These are phyloP conservation scores for Endomychus coccineus DNA, from an alignment of 2,888 invertebrate species.

Conservation along the genomic window DNA sequence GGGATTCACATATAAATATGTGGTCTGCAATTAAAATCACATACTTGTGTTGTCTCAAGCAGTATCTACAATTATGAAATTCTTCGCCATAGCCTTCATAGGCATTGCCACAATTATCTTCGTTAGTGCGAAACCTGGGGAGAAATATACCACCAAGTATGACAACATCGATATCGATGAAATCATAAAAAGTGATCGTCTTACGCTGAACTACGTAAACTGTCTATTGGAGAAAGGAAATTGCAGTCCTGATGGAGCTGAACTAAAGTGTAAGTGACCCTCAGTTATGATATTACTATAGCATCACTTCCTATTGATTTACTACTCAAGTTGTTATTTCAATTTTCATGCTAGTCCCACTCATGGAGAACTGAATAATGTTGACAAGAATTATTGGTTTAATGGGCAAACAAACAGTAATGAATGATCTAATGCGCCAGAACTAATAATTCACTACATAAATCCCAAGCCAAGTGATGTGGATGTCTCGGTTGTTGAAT, in stretches of 20 bases:
- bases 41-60: too few relatives aligned
- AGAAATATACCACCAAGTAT: conserved; percentile 55
- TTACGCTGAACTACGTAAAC: conserved; percentile 55
- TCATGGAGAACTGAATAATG: too few relatives aligned
- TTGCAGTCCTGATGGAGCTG: conserved; percentile 60
- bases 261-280: conserved; percentile 58
- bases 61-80: conserved; percentile 1
- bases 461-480: too few relatives aligned
- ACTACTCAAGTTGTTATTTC: too few relatives aligned
- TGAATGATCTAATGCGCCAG: too few relatives aligned
- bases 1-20: conserved; percentile 1
- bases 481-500: too few relatives aligned
- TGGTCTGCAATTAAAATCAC: not conserved
- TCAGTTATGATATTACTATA: too few relatives aligned
- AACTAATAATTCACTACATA: too few relatives aligned
- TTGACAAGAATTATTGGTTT: too few relatives aligned
- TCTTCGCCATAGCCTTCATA: not conserved
- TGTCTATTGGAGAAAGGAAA: conserved; percentile 56
- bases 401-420: too few relatives aligned
- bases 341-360: too few relatives aligned
- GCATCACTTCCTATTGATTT: too few relatives aligned
- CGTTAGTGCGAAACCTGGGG: conserved; percentile 11
- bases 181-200: conserved; percentile 55
- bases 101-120: not conserved
- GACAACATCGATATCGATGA: conserved; percentile 61